Evolutionary conservation across 2,113 vertebrate genomes (phyloP), one percentile per base, ranked within the genome.

Genomic region (Solea solea): DNA sequence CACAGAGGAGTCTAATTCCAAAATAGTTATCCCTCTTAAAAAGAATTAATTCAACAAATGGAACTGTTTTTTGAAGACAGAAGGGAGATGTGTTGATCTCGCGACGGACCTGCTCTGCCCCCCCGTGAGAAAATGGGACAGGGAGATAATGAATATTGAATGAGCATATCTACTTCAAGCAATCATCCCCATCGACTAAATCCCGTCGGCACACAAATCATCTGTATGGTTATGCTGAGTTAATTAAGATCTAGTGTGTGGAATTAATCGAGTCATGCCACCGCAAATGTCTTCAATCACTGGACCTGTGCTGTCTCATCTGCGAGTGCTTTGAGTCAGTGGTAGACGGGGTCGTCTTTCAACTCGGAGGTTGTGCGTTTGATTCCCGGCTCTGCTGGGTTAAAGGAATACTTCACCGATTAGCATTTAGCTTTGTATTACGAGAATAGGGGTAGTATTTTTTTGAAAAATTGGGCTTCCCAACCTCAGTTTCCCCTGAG

Each of bases 181-280:
- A 84, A 78, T 82, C 82, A 75, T 84, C 85, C 76, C 80, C 72
- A 77, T 70, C 88, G 88, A 88, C 80, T 76, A 80, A 90, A 89
- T 87, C 85, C 82, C 81, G 80, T 57, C 9, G 53, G 83, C 81
- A 78, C 77, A 81, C 83, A 73, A 84, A 86, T 87, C 81, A 81
- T 87, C 78, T 81, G 73, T 76, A 63, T 75, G 83, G 72, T 80
- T 90, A 72, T 81, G 74, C 65, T 5, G 72, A 83, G 82, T 86
- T 88, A 89, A 90, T 89, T 88, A 85, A 89, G 83, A 90, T 83
- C 60, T 71, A 86, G 82, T 68, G 72, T 72, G 73, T 64, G 74
- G 87, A 82, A 82, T 83, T 80, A 82, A 89, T 82, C 50, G 34
- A 83, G 79, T 73, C 78, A 68, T 44, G 69, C 62, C 65, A 67